phyloP scores from a whole-genome alignment of 2,888 invertebrate genomes.

The Pammene fasciana region DNA sequence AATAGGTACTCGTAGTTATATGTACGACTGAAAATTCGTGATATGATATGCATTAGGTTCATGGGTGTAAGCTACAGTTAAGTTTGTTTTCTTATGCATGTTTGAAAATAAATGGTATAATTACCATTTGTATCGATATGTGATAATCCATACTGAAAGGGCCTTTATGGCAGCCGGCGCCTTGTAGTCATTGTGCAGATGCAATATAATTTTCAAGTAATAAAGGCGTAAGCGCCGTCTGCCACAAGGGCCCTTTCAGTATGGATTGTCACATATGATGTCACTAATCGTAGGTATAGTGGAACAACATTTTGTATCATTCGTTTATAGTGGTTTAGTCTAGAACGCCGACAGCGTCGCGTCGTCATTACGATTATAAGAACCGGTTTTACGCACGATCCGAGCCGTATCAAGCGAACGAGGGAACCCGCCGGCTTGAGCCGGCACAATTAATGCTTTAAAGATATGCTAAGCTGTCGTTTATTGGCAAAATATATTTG shows the following conservation, averaged over 20 bases:
- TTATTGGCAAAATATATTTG: conserved; percentile 38
- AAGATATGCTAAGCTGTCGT: conserved; percentile 40
- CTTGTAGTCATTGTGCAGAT: too few species aligned
- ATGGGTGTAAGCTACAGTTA: background rate
- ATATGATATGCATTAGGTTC: too few species aligned
- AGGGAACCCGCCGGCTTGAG: conserved; percentile 35
- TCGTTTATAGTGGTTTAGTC: conserved; percentile 37
- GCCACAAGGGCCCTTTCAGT: too few species aligned
- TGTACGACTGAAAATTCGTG: too few species aligned
- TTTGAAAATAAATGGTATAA: too few species aligned
- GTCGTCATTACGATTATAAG: conserved; percentile 43
- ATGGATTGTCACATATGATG: background rate
- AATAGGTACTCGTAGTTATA: too few species aligned
- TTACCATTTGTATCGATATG: too few species aligned
- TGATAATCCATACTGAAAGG: too few species aligned
- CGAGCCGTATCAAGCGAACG: conserved; percentile 36
- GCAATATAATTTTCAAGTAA: too few species aligned
- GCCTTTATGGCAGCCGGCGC: too few species aligned
- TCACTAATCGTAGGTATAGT: conserved; percentile 12
- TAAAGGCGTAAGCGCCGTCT: too few species aligned
- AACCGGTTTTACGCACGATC: conserved; percentile 44
- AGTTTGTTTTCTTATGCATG: too few species aligned
- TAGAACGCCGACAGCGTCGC: conserved; percentile 39
- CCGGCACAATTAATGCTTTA: conserved; percentile 38
- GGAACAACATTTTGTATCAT: conserved; percentile 31